phyloP scores from a whole-genome alignment of 2,113 vertebrate species.

The Stegastes partitus region DNA sequence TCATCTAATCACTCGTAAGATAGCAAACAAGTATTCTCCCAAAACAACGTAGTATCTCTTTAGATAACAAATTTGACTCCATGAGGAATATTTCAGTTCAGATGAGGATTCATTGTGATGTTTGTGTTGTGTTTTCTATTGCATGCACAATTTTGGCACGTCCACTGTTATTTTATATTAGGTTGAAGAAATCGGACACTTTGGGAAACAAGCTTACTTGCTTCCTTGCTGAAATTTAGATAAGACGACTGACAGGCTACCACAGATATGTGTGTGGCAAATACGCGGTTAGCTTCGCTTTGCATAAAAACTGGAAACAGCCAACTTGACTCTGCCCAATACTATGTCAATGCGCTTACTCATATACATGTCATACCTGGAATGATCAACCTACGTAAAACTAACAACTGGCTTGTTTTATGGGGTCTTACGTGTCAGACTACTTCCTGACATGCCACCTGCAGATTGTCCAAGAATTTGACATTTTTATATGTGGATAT shows the following conservation, averaged over 20 bases:
- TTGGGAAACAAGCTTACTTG: too few relatives aligned
- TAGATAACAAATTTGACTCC: neutral
- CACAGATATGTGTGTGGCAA: too few relatives aligned
- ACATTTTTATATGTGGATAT: too few relatives aligned
- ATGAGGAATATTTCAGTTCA: slow-evolving; percentile 8
- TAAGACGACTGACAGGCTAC: neutral
- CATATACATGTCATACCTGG: too few relatives aligned
- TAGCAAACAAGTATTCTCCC: neutral
- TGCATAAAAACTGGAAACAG: too few relatives aligned
- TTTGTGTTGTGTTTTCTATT: neutral
- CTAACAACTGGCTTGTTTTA: neutral
- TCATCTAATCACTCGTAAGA: neutral
- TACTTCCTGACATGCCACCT: neutral
- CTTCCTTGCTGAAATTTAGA: neutral
- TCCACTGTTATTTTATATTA: too few relatives aligned
- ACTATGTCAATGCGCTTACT: neutral
- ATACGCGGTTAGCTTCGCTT: too few relatives aligned
- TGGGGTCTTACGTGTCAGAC: neutral
- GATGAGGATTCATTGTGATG: neutral
- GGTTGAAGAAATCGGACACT: too few relatives aligned
- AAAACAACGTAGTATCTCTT: neutral
- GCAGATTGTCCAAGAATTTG: neutral
- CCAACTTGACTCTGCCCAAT: too few relatives aligned
- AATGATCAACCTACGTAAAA: neutral
- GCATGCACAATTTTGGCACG: too few relatives aligned